These are phyloP conservation scores for Meta bourneti DNA, from an alignment of 2,888 invertebrate genomes.

Conservation along the genomic window DNA sequence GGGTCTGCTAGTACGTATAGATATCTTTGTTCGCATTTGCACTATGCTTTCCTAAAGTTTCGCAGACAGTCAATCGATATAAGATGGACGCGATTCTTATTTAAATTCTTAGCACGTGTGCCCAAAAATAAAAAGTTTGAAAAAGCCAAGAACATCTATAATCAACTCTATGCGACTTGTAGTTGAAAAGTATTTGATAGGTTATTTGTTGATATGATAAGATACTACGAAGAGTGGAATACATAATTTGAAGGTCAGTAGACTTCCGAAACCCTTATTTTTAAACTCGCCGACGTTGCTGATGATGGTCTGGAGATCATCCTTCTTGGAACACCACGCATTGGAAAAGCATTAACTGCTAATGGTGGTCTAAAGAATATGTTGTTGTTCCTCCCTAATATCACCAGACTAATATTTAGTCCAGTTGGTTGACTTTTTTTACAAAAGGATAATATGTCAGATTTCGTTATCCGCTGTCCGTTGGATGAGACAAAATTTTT, in stretches of 20 bases:
- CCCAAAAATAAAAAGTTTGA: background rate
- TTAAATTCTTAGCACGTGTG: background rate
- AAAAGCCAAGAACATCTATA: slow-evolving; percentile 6
- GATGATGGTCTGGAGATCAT: slow-evolving; percentile 48
- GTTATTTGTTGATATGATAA: slow-evolving; percentile 45
- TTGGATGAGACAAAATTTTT: background rate
- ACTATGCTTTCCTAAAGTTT: background rate
- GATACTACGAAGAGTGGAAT: slow-evolving; percentile 34
- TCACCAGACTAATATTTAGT: slow-evolving; percentile 50
- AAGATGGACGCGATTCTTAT: background rate
- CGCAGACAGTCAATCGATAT: background rate
- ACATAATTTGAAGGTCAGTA: slow-evolving; percentile 58
- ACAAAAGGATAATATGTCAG: background rate
- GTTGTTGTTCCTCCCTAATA: slow-evolving; percentile 1
- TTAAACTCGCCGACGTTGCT: slow-evolving; percentile 33
- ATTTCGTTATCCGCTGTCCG: background rate
- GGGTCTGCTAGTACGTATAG: too few relatives aligned
- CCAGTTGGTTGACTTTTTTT: slow-evolving; percentile 27
- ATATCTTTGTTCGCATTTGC: background rate
- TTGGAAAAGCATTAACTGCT: slow-evolving; percentile 56
- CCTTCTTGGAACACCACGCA: slow-evolving; percentile 3
- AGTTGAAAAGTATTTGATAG: background rate
- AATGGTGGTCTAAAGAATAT: slow-evolving; percentile 51
- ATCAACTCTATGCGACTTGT: slow-evolving; percentile 19
- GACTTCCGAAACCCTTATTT: slow-evolving; percentile 57